Base-by-base conservation (phyloP, 2,888 invertebrate genomes). In the Agonum fuliginosum region DNA sequence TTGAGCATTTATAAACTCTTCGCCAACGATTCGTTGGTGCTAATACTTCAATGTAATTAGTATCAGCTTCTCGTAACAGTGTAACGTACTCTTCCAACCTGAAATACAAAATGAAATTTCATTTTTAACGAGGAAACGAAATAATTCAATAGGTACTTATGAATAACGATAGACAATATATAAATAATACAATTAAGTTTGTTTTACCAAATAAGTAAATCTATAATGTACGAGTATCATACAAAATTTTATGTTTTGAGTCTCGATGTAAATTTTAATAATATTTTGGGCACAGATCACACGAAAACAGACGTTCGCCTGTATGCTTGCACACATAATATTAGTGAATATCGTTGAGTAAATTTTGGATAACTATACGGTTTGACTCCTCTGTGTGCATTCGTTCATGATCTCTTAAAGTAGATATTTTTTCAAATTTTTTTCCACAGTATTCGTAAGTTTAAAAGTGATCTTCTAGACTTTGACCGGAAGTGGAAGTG, bases 261-360 rank as follows among this genome's bases (percentile, higher is more conserved):
- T 19, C 51, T 3, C n/a, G 27, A 79, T 89, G 89, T 81, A 87
- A 85, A 3, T 86, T 82, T 10, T 88, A 82, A 78, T 87, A 87
- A 78, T 86, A 87, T 79, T 89, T 88, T 37, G 87, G 87, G 70
- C 88, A 88, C 17, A 84, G 85, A 65, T 88, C 87, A 78, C 88
- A 88, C 2, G 86, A 83, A 80, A 87, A 86, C 0, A 86, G 85
- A 12, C 19, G 17, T 19, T 75, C 67, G 10, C 22, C 20, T 3
- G 19, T 43, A 14, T 51, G 72, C 78, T 88, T 88, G 41, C 89
- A 82, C 20, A 84, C 85, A 80, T 89, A 90, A 1, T 2, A 88
- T 87, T 46, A 89, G 79, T 0, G 89, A 88, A 78, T 87, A 88
- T 78, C 87, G 87, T 78, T 90, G 87, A 62, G 88, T 88, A 80